Conservation (phyloP, 2,113 vertebrate genomes). For the Carlito syrichta region DNA sequence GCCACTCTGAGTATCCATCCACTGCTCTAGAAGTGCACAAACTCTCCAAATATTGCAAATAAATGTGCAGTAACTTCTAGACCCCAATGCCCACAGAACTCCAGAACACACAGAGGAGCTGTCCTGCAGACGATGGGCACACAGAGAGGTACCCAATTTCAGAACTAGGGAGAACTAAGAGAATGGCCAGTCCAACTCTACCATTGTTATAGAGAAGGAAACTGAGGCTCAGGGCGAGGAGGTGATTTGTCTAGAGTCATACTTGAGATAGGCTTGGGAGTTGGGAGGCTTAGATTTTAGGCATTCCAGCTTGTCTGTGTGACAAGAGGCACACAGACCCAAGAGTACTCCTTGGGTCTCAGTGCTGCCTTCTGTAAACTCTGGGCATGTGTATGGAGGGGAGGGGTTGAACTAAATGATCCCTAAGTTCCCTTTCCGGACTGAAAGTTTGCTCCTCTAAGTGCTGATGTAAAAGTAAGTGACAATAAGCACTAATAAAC, state of each 20-base stretch:
- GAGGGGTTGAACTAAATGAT: neutral
- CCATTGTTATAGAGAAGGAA: neutral
- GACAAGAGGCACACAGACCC: neutral
- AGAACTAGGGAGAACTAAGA: neutral
- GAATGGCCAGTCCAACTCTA: neutral
- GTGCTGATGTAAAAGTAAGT: neutral
- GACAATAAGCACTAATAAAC: neutral
- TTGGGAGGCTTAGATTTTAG: neutral
- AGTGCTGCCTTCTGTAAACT: neutral
- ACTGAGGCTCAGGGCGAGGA: neutral
- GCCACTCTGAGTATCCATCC: neutral
- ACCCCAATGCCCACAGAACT: neutral
- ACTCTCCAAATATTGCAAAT: neutral
- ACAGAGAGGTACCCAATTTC: neutral
- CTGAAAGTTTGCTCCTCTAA: neutral
- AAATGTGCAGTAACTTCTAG: neutral
- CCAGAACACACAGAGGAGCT: neutral
- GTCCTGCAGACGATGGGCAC: neutral
- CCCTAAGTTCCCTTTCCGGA: neutral
- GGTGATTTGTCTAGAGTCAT: neutral
- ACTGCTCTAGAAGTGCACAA: neutral
- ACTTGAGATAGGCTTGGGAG: neutral
- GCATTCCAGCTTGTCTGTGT: neutral
- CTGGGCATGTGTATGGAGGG: neutral
- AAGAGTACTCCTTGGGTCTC: neutral